A percentile compares a stretch with the other conserved stretches of the same genome.
Conservation (phyloP, 2,888 invertebrate species). For the Cenopis cana region DNA sequence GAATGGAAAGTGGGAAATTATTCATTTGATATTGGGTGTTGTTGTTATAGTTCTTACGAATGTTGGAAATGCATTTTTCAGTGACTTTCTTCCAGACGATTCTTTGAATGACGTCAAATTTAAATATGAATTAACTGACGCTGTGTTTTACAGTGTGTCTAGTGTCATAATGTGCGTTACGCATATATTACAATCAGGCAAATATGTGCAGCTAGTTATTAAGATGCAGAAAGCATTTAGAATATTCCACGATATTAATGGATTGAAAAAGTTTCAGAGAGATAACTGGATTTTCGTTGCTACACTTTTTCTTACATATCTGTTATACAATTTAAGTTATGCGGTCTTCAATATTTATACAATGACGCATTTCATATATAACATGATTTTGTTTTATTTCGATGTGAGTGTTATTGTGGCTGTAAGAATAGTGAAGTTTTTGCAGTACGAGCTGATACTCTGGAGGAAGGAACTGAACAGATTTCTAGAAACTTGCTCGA, state of each 20-base stretch:
- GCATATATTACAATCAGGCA: not conserved
- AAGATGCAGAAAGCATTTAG: constrained; percentile 17
- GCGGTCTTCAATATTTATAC: not conserved
- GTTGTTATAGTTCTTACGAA: constrained; percentile 4
- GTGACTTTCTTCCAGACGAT: not conserved
- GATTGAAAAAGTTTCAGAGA: constrained; percentile 13
- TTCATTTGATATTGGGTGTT: constrained; percentile 7
- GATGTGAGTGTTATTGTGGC: constrained; percentile 12
- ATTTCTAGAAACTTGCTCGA: constrained; percentile 5
- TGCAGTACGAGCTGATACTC: constrained; percentile 15
- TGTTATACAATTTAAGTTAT: constrained; percentile 14
- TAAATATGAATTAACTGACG: not conserved
- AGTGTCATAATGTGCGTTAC: not conserved
- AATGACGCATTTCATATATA: not conserved
- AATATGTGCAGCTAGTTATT: constrained; percentile 4
- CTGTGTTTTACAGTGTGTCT: constrained; percentile 5
- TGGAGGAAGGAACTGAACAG: constrained; percentile 7
- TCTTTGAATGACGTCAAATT: not conserved
- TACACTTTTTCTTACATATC: not conserved
- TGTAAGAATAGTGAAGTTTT: constrained; percentile 5
- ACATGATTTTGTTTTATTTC: constrained; percentile 17
- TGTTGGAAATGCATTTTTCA: not conserved
- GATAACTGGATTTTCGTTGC: constrained; percentile 13
- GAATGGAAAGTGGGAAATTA: constrained; percentile 2
- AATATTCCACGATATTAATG: not conserved